Evolutionary conservation across 2,113 vertebrate genomes (phyloP).

Genomic region (Brachyhypopomus gauderio): DNA sequence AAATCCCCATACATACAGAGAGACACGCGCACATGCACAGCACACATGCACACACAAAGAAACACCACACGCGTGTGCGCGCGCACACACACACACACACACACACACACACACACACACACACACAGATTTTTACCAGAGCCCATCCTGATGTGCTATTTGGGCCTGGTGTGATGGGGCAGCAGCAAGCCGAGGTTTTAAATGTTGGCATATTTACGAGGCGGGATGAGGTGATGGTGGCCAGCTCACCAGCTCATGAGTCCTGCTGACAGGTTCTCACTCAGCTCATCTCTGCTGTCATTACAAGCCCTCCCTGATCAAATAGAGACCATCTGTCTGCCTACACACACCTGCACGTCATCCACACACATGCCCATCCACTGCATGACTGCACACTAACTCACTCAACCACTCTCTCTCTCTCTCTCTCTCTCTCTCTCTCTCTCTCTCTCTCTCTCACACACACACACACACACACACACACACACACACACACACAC

Average conservation of each 20-base stretch:
- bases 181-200: conserved; percentile 53
- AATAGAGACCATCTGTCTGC: conserved; percentile 71
- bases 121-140: background rate
- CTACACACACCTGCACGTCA: background rate
- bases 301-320: conserved; percentile 65
- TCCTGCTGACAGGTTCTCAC: conserved; percentile 58
- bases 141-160: background rate
- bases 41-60: too few relatives aligned
- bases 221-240: conserved; percentile 44
- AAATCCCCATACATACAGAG: background rate
- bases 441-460: too few relatives aligned
- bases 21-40: too few relatives aligned
- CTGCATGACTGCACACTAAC: conserved; percentile 41
- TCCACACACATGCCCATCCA: conserved; percentile 28
- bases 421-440: conserved; percentile 26
- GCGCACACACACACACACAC: background rate
- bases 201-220: conserved; percentile 62
- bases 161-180: conserved; percentile 23
- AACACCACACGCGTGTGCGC: background rate
- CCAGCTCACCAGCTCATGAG: conserved; percentile 55
- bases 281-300: conserved; percentile 58
- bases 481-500: conserved; percentile 49
- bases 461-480: conserved; percentile 46
- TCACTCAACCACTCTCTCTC: conserved; percentile 8
- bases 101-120: conserved; percentile 4